Evolutionary conservation across 2,888 invertebrate species (phyloP).

Genomic region (Crematogaster levior): DNA sequence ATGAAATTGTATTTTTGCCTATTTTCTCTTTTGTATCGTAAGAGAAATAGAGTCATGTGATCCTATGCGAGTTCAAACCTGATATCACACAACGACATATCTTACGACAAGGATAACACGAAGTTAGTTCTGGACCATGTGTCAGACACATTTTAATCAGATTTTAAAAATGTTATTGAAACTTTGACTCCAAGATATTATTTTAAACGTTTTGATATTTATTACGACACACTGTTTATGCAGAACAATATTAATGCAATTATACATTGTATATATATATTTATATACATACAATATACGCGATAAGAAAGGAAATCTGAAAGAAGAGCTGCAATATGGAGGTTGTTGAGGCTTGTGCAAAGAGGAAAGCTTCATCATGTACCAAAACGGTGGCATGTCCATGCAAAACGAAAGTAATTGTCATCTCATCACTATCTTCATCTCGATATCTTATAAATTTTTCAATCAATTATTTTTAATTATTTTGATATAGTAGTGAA

Average conservation of each 20-base stretch:
- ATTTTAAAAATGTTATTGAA: constrained; percentile 35
- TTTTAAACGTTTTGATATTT: constrained; percentile 40
- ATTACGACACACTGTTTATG: constrained; percentile 13
- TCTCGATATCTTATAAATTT: neutral
- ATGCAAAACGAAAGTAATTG: constrained; percentile 65
- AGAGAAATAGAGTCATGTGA: constrained; percentile 5
- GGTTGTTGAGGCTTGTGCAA: constrained; percentile 72
- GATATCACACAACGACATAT: constrained; percentile 6
- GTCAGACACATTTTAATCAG: constrained; percentile 19
- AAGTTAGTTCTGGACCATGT: constrained; percentile 22
- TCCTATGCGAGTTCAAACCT: constrained; percentile 8
- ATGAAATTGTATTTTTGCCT: constrained; percentile 40
- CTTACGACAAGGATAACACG: constrained; percentile 11
- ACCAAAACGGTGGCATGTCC: constrained; percentile 50
- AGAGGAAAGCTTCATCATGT: constrained; percentile 37
- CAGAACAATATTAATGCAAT: constrained; percentile 20
- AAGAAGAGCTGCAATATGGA: constrained; percentile 70
- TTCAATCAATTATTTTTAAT: neutral
- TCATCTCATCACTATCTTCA: neutral
- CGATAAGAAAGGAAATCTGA: neutral
- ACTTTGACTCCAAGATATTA: constrained; percentile 23
- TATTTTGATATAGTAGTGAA: neutral
- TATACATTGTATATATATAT: neutral
- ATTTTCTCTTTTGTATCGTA: constrained; percentile 11
- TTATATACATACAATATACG: constrained; percentile 1